These are phyloP conservation scores for Scrobipalpa atriplicella DNA, from an alignment of 2,888 invertebrate species.

Conservation along the genomic window DNA sequence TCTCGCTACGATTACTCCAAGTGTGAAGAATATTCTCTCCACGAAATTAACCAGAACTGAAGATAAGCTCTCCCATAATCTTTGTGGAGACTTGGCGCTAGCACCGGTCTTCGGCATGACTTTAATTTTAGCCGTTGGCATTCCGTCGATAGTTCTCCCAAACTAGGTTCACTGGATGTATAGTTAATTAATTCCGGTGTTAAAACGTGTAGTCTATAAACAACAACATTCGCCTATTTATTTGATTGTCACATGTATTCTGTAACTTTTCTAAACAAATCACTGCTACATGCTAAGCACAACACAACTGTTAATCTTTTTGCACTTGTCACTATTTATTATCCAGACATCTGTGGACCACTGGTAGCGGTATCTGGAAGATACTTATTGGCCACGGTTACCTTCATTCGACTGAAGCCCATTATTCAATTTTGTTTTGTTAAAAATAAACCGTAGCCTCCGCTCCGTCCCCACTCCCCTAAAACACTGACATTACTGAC, in stretches of 20 bases:
- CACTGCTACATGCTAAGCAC: too few relatives aligned
- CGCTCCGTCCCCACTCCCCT: slow-evolving; percentile 3
- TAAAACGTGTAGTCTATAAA: background rate
- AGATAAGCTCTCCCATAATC: slow-evolving; percentile 70
- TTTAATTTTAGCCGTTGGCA: slow-evolving; percentile 16
- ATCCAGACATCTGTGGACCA: background rate
- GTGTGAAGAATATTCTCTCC: slow-evolving; percentile 76
- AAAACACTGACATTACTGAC: slow-evolving; percentile 13
- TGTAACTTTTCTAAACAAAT: background rate
- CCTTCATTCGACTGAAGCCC: slow-evolving; percentile 18
- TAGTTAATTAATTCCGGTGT: background rate
- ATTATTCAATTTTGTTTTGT: slow-evolving; percentile 27
- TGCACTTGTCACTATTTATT: slow-evolving; percentile 7
- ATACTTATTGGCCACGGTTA: slow-evolving; percentile 3
- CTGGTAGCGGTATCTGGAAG: background rate
- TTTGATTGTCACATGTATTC: background rate
- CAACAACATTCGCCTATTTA: background rate
- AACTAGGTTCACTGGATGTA: background rate
- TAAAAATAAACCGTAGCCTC: slow-evolving; percentile 22
- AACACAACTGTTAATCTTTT: background rate
- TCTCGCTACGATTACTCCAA: slow-evolving; percentile 84
- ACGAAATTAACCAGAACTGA: slow-evolving; percentile 70
- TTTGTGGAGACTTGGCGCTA: slow-evolving; percentile 64
- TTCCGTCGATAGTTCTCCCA: background rate
- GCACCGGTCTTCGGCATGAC: slow-evolving; percentile 60